Conservation (phyloP, 2,888 invertebrate species). For the Synanthedon tipuliformis region DNA sequence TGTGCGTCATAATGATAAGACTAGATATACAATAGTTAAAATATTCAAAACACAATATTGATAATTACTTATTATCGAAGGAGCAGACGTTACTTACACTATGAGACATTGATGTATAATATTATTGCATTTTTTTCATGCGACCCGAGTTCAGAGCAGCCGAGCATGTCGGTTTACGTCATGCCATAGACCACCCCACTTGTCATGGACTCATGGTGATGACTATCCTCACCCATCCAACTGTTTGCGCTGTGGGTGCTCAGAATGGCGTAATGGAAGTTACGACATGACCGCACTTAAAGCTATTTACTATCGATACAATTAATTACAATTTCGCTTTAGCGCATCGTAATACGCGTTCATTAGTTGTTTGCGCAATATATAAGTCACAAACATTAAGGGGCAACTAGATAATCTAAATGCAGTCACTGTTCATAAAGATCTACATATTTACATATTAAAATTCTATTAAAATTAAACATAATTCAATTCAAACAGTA, state of each 20-base stretch:
- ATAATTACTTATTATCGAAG: too few relatives aligned
- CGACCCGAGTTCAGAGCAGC: constrained; percentile 30
- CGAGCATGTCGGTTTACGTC: constrained; percentile 52
- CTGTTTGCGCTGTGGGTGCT: not conserved
- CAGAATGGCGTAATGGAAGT: constrained; percentile 9
- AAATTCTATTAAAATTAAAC: too few relatives aligned
- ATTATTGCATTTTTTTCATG: constrained; percentile 37
- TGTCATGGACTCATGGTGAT: constrained; percentile 65
- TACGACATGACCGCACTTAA: constrained; percentile 17
- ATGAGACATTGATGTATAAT: not conserved
- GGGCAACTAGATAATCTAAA: too few relatives aligned
- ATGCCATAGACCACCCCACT: constrained; percentile 63
- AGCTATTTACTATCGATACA: constrained; percentile 14
- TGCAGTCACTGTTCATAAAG: too few relatives aligned
- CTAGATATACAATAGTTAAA: too few relatives aligned
- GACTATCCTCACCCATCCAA: constrained; percentile 17
- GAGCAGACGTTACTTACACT: not conserved
- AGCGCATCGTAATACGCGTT: not conserved
- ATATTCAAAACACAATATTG: constrained; percentile 8
- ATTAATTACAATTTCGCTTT: constrained; percentile 10
- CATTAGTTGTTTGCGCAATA: too few relatives aligned
- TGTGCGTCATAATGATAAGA: constrained; percentile 42
- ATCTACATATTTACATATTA: too few relatives aligned
- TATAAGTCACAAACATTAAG: too few relatives aligned
- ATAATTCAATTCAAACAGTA: too few relatives aligned